Percentiles rank a stretch among this genome's conserved stretches.
Conservation (phyloP, 2,113 vertebrate species). For the Uria lomvia region DNA sequence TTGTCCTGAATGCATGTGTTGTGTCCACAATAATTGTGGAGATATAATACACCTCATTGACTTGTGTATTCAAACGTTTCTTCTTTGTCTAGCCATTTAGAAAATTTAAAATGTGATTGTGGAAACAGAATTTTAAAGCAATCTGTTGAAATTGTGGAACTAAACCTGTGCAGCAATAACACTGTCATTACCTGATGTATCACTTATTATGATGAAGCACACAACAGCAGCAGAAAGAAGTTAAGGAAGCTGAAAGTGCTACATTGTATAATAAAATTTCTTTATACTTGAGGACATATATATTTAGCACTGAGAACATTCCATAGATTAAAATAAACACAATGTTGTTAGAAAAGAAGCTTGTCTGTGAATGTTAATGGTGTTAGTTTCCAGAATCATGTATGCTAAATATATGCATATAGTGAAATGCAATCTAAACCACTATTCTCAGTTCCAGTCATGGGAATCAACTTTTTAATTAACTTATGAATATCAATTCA, state of each 20-base stretch:
- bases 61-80: not conserved
- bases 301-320: not conserved
- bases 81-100: not conserved
- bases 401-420: not conserved
- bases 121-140: not conserved
- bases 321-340: not conserved
- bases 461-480: not conserved
- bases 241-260: not conserved
- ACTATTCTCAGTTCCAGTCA: not conserved
- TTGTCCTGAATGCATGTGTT: not conserved
- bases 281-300: not conserved
- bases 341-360: not conserved
- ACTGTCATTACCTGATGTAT: not conserved
- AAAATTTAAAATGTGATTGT: not conserved
- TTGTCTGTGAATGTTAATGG: not conserved
- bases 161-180: not conserved
- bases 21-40: not conserved
- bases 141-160: not conserved
- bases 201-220: rapidly evolving
- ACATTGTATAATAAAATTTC: not conserved
- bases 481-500: not conserved
- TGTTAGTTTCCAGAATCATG: not conserved
- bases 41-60: rapidly evolving
- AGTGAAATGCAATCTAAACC: not conserved
- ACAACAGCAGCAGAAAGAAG: not conserved